Percentiles rank a stretch among this genome's conserved stretches.
Evolutionary conservation across 2,113 vertebrate species (phyloP).

Genomic region (Petaurus breviceps): DNA sequence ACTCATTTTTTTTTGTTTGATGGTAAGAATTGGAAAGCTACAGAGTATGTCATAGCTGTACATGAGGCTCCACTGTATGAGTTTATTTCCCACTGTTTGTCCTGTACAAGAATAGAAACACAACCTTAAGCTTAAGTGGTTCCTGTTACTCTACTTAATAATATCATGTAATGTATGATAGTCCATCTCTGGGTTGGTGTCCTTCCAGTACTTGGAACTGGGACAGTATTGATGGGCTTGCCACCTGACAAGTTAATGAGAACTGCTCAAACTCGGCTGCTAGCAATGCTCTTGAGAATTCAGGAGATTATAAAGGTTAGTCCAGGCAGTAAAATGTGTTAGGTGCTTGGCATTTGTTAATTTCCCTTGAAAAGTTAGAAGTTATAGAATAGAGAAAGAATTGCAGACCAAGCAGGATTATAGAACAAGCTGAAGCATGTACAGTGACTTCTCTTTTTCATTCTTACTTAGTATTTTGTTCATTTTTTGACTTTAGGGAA

Average conservation of each 20-base stretch:
- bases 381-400: constrained; percentile 1
- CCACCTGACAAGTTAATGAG: not conserved
- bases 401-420: not conserved
- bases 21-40: not conserved
- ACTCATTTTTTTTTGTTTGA: constrained; percentile 17
- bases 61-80: not conserved
- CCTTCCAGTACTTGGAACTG: constrained; percentile 33
- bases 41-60: constrained; percentile 6
- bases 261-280: not conserved
- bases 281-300: not conserved
- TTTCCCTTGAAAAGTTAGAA: constrained; percentile 29
- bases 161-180: not conserved
- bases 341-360: constrained; percentile 7
- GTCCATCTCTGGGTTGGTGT: not conserved
- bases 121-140: not conserved
- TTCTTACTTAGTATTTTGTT: not conserved
- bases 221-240: constrained; percentile 2
- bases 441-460: not conserved
- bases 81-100: constrained; percentile 45
- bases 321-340: not conserved
- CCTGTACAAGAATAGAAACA: constrained; percentile 11
- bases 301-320: constrained; percentile 8
- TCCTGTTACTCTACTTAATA: not conserved
- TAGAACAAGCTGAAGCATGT: not conserved
- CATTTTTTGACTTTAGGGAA: not conserved